Evolutionary conservation across 30 jellyfish, hydroid and myxozoan genomes (phyloP), one percentile per base, ranked within the genome.

Genomic region (Aurelia coerulea): DNA sequence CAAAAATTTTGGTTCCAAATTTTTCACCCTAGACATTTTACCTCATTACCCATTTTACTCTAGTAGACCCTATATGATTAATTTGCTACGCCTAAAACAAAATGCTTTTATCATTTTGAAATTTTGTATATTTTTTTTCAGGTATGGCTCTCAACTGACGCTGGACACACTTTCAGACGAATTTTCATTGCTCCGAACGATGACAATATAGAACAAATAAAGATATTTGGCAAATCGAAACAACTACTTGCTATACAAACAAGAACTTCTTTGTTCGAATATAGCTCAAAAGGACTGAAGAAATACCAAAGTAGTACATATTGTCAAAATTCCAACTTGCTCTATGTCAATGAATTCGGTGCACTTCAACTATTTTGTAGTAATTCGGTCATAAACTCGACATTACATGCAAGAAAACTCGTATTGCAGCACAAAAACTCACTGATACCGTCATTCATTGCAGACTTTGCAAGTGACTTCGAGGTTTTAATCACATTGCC

Each of bases 101-200:
- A 4, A 1, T 46, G 11, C 56, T 6, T 46, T 7, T 46, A 46
- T 46, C 4, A 7, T 46, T 7, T 6, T 8, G 8, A 46, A 1
- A 7, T 46, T 46, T 46, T 46, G 56, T 46, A 39, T 39, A 9
- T 39, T 46, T 5, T 46, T 13, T 46, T 9, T 46, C 56, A 46
- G 95, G 49, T 86, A 18, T 86, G 95, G 95, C 42, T 86, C 1
- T 86, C 95, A 6, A 74, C 74, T n/a, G 90, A 86, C 53, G 79
- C 73, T 16, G 95, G 95, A 3, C 80, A 54, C 37, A 53, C 54
- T n/a, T 86, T 86, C 73, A 68, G 51, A 66, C 79, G 76, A 65
- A 75, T 86, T 37, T 86, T 73, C 66, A 23, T 39, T 2, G 74
- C 79, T 14, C 60, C 59, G 5, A 19, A 54, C 12, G 81, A 32